Evolutionary conservation across 92 coral and sea anemone species (phyloP).

Genomic region (Heliopora coerulea): DNA sequence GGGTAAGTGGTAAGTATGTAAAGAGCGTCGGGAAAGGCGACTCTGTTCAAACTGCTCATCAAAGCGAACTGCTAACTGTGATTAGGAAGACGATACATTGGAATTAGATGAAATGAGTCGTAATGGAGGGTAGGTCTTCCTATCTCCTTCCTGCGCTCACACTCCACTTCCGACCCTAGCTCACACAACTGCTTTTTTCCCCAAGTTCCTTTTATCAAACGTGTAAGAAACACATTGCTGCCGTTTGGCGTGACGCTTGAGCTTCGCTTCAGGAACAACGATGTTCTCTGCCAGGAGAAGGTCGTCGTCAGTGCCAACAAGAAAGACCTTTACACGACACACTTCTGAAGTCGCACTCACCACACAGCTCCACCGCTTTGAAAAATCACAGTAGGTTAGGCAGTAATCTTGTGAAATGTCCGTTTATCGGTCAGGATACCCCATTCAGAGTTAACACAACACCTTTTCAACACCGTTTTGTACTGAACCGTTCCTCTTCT

Average conservation of each 20-base stretch:
- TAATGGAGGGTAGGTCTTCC: slow-evolving; percentile 41
- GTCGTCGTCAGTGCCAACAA: background rate
- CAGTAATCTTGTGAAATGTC: slow-evolving; percentile 39
- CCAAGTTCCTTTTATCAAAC: slow-evolving; percentile 15
- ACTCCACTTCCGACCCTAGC: slow-evolving; percentile 30
- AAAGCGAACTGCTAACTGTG: slow-evolving; percentile 30
- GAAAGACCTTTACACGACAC: slow-evolving; percentile 19
- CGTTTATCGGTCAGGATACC: slow-evolving; percentile 30
- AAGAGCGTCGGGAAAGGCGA: background rate
- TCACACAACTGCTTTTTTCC: slow-evolving; percentile 5
- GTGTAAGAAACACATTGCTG: background rate
- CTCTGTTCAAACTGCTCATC: slow-evolving; percentile 27
- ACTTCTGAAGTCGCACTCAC: slow-evolving; percentile 35
- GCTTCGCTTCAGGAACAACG: background rate
- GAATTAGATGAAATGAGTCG: slow-evolving; percentile 9
- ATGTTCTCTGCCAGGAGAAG: background rate
- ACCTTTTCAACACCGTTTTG: slow-evolving; percentile 45
- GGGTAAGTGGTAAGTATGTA: background rate
- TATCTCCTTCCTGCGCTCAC: slow-evolving; percentile 44
- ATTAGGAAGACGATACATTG: slow-evolving; percentile 15
- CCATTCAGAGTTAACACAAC: slow-evolving; percentile 42
- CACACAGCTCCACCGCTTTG: slow-evolving; percentile 32
- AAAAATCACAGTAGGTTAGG: slow-evolving; percentile 41
- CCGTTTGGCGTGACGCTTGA: background rate
- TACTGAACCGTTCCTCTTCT: background rate